Evolutionary conservation across 2,888 invertebrate genomes (phyloP).

Genomic region (Neoitamus cyanurus): DNA sequence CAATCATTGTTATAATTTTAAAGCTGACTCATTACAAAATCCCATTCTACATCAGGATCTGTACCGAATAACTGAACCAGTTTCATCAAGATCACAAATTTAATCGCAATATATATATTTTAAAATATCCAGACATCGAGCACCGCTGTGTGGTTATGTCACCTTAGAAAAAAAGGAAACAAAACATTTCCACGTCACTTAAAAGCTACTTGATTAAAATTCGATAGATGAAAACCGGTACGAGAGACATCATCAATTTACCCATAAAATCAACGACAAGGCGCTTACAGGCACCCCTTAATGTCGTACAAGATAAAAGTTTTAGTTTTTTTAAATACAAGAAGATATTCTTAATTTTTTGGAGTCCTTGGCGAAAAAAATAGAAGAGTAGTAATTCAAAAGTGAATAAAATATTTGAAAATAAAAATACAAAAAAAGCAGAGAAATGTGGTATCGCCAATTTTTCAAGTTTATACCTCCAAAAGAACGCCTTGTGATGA

Average conservation of each 20-base stretch:
- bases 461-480: background rate
- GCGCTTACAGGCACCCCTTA: background rate
- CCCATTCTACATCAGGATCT: background rate
- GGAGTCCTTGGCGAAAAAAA: background rate
- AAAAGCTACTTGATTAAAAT: background rate
- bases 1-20: conserved; percentile 1
- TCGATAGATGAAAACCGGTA: background rate
- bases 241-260: background rate
- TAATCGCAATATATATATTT: background rate
- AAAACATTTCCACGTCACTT: background rate
- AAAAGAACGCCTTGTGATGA: background rate
- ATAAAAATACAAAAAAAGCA: background rate
- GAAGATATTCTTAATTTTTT: background rate
- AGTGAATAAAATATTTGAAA: background rate
- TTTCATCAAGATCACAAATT: background rate
- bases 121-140: background rate
- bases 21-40: background rate
- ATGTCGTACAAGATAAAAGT: background rate
- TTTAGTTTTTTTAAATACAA: background rate
- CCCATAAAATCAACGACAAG: background rate
- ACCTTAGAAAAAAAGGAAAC: background rate
- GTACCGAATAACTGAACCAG: background rate
- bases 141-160: background rate
- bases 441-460: background rate
- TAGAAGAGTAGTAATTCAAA: background rate